Evolutionary conservation across 2,797 vertebrate species (phyloP).

Genomic region (Prionace glauca): DNA sequence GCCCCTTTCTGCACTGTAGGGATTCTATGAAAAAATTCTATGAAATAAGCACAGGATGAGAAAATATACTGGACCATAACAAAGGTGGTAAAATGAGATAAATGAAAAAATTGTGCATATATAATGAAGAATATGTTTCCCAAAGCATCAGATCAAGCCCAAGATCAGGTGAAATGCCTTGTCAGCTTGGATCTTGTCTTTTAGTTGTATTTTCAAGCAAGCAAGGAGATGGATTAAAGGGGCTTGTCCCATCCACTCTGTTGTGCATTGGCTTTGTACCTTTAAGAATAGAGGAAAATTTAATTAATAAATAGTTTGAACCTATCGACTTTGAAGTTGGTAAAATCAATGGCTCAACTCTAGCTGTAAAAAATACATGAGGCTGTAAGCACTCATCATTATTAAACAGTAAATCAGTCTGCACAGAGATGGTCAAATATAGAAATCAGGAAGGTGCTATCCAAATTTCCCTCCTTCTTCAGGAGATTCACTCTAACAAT

Average conservation of each 20-base stretch:
- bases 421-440: background rate
- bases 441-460: background rate
- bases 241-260: too few species aligned
- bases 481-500: background rate
- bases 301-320: background rate
- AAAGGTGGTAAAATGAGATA: background rate
- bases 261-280: too few species aligned
- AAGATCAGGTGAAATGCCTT: too few species aligned
- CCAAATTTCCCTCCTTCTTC: background rate
- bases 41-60: background rate
- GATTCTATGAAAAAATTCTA: too few species aligned
- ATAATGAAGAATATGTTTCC: background rate
- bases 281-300: too few species aligned
- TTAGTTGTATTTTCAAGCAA: too few species aligned
- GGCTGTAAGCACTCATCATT: background rate
- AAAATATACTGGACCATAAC: background rate
- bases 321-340: background rate
- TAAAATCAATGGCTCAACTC: background rate
- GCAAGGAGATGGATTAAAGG: too few species aligned
- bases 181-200: too few species aligned
- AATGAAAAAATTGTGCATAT: background rate
- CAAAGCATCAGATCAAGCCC: background rate
- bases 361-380: background rate
- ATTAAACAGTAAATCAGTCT: background rate
- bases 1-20: too few species aligned